Conservation (phyloP, 2,888 invertebrate species). For the Ecliptopera silaceata region DNA sequence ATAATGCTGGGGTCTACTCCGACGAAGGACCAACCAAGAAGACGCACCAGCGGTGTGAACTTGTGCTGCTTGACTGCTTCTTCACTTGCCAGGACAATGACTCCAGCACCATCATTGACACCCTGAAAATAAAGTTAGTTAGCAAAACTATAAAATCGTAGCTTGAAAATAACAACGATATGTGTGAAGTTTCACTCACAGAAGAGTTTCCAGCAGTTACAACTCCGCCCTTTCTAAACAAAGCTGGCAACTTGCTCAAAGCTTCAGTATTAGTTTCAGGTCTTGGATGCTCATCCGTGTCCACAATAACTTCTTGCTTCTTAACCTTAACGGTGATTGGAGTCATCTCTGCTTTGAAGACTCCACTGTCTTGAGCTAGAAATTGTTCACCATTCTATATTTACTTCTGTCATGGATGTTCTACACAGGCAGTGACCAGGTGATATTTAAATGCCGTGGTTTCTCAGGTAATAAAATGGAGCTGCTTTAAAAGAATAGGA, state of each 20-base stretch:
- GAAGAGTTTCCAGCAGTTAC: slow-evolving; percentile 98
- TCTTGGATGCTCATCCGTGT: slow-evolving; percentile 95
- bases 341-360: slow-evolving; percentile 93
- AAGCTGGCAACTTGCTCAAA: slow-evolving; percentile 90
- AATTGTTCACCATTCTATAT: background rate
- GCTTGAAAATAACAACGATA: background rate
- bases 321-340: slow-evolving; percentile 93
- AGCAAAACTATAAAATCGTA: background rate
- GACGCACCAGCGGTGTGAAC: slow-evolving; percentile 92
- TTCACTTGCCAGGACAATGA: slow-evolving; percentile 94
- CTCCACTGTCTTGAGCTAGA: slow-evolving; percentile 91
- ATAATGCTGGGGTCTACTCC: slow-evolving; percentile 98
- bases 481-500: too few species aligned
- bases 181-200: slow-evolving; percentile 75
- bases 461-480: too few species aligned
- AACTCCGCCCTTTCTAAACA: slow-evolving; percentile 96
- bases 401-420: too few species aligned
- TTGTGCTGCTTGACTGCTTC: slow-evolving; percentile 88
- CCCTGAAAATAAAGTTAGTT: slow-evolving; percentile 83
- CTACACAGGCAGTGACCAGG: too few species aligned
- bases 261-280: slow-evolving; percentile 92
- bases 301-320: slow-evolving; percentile 89
- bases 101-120: slow-evolving; percentile 97
- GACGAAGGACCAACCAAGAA: slow-evolving; percentile 93
- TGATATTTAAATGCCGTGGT: too few species aligned